Evolutionary conservation across 2,113 vertebrate species (phyloP).

Genomic region (Lutjanus erythropterus): DNA sequence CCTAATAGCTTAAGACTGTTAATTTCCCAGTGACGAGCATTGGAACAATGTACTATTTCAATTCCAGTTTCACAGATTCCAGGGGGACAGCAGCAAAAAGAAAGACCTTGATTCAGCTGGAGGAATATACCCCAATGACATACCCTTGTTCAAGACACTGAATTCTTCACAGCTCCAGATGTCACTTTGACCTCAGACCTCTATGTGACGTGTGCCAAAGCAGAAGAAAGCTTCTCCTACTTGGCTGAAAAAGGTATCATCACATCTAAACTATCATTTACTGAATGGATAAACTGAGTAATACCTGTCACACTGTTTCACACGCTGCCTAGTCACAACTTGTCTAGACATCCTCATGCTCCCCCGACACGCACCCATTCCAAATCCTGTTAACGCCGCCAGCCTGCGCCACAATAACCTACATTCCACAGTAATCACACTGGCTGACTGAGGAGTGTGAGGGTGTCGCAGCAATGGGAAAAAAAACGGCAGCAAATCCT

Average conservation of each 20-base stretch:
- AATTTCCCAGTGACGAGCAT: conserved; percentile 9
- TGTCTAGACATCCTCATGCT: conserved; percentile 69
- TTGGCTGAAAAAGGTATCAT: conserved; percentile 16
- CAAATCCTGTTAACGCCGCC: conserved; percentile 74
- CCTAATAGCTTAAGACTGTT: conserved; percentile 25
- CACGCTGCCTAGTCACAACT: conserved; percentile 64
- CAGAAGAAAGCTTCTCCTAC: neutral
- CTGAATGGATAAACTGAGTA: conserved; percentile 29
- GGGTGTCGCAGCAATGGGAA: conserved; percentile 4
- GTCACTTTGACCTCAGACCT: conserved; percentile 45
- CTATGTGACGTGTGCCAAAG: neutral
- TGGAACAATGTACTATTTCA: conserved; percentile 1
- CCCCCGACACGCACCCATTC: conserved; percentile 53
- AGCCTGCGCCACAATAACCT: conserved; percentile 72
- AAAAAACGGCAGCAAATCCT: conserved; percentile 36
- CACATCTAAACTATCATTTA: conserved; percentile 1
- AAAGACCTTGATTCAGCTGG: conserved; percentile 3
- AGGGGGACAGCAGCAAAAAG: neutral
- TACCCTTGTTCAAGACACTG: neutral
- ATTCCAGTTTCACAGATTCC: neutral
- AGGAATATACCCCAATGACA: neutral
- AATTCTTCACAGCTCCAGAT: neutral
- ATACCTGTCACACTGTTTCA: conserved; percentile 49
- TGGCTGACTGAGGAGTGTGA: conserved; percentile 48
- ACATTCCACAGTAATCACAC: conserved; percentile 71